Conservation (phyloP, 1,140 invertebrate genomes). For the Stenopsyche tienmushanensis region DNA sequence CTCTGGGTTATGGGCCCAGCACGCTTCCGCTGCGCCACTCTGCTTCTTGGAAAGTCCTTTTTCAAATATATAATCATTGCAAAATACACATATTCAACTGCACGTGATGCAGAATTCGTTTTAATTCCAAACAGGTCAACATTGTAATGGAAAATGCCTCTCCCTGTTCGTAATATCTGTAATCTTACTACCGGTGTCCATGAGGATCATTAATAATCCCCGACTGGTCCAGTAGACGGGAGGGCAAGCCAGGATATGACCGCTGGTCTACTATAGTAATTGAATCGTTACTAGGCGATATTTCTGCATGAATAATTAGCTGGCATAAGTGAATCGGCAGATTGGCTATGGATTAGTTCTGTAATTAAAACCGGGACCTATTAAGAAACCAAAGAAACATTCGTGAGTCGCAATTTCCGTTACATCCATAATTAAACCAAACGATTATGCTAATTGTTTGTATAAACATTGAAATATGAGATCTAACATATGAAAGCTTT, state of each 20-base stretch:
- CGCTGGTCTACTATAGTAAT: conserved; percentile 2
- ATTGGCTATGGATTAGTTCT: conserved; percentile 9
- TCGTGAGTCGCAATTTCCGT: no score
- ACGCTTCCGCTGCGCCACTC: conserved; percentile 90
- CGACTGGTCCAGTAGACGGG: not conserved
- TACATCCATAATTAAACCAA: no score
- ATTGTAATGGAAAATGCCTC: not conserved
- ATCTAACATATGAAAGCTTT: no score
- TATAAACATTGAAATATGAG: no score
- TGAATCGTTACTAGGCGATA: conserved; percentile 31
- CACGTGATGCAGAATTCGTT: no score
- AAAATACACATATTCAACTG: no score
- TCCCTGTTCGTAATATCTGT: no score
- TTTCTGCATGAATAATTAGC: conserved; percentile 39
- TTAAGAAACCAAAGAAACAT: not conserved
- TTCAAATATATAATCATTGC: no score
- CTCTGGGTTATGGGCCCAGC: conserved; percentile 92
- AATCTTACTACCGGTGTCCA: no score
- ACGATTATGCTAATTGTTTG: no score
- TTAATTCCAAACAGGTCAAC: no score
- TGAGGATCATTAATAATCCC: conserved; percentile 16
- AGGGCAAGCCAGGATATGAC: not conserved
- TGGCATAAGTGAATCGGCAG: conserved; percentile 31
- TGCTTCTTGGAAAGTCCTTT: no score
- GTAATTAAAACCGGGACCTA: not conserved